Percentiles rank a stretch among this genome's conserved stretches.
These are phyloP conservation scores for Triplophysa tibetana DNA, from an alignment of 2,113 vertebrate species.

Conservation along the genomic window DNA sequence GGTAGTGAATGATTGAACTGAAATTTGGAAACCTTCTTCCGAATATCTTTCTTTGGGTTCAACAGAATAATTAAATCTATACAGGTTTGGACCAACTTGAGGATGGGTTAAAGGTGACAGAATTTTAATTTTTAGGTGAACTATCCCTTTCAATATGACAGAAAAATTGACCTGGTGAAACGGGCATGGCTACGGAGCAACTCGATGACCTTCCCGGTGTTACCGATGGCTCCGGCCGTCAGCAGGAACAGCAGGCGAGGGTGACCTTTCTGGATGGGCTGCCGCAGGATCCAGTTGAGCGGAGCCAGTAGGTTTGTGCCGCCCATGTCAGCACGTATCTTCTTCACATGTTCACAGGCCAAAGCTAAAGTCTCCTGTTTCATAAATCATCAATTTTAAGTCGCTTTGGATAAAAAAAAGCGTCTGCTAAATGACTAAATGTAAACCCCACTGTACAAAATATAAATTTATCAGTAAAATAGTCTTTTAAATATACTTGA, in stretches of 20 bases:
- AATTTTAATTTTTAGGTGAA: too few relatives aligned
- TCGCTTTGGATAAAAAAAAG: too few relatives aligned
- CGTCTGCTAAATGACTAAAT: too few relatives aligned
- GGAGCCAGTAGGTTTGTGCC: slow-evolving; percentile 85
- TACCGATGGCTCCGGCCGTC: slow-evolving; percentile 75
- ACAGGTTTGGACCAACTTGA: too few relatives aligned
- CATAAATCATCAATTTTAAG: neutral
- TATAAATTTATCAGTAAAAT: neutral
- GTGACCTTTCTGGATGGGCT: slow-evolving; percentile 83
- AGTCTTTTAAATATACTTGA: neutral
- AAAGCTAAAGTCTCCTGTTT: slow-evolving; percentile 80
- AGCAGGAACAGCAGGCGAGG: slow-evolving; percentile 90
- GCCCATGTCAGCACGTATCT: slow-evolving; percentile 86
- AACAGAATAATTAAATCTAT: too few relatives aligned
- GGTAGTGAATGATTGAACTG: too few relatives aligned
- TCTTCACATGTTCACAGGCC: slow-evolving; percentile 84
- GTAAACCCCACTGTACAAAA: too few relatives aligned
- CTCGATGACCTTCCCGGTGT: slow-evolving; percentile 88
- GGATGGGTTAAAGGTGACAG: too few relatives aligned
- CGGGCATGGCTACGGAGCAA: slow-evolving; percentile 82
- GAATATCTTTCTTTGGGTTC: too few relatives aligned
- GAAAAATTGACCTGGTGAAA: slow-evolving; percentile 77
- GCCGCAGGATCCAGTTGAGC: slow-evolving; percentile 84
- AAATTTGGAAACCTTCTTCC: too few relatives aligned
- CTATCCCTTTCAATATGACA: too few relatives aligned